phyloP scores from a whole-genome alignment of 1,140 invertebrate species.

The Drosophila rufa region DNA sequence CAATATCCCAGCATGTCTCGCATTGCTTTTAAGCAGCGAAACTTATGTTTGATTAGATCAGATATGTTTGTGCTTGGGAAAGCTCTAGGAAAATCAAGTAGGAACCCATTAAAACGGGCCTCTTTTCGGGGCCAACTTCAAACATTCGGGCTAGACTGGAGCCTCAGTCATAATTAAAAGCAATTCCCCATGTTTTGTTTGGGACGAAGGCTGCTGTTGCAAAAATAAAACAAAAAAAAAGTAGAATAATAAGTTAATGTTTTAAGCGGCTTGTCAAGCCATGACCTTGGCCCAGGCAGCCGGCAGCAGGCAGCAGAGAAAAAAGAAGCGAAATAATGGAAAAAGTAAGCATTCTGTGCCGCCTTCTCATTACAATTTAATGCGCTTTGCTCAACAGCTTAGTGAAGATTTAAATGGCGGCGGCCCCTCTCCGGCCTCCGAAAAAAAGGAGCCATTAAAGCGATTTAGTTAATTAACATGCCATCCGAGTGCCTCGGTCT shows the following conservation, averaged over 20 bases:
- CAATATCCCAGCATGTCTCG: not conserved
- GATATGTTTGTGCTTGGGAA: too few species aligned
- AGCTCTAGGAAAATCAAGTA: not conserved
- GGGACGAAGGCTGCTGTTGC: not conserved
- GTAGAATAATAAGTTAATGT: conserved; percentile 74
- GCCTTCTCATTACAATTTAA: conserved; percentile 75
- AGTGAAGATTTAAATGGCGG: conserved; percentile 67
- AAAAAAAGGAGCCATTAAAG: conserved; percentile 41
- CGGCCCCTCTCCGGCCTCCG: not conserved
- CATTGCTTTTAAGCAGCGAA: conserved; percentile 1
- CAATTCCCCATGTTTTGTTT: conserved; percentile 37
- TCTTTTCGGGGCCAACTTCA: conserved; percentile 56
- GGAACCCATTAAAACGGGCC: conserved; percentile 18
- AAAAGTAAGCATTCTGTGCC: conserved; percentile 62
- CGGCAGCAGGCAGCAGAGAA: conserved; percentile 3
- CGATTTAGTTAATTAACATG: conserved; percentile 60
- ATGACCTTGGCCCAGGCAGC: conserved; percentile 58
- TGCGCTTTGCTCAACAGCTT: conserved; percentile 73
- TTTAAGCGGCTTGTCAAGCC: conserved; percentile 72
- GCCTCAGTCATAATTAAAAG: conserved; percentile 65
- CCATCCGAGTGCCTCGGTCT: conserved; percentile 38
- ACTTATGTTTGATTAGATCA: conserved; percentile 13
- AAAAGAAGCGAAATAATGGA: conserved; percentile 33
- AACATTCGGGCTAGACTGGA: conserved; percentile 55
- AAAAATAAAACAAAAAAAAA: conserved; percentile 10